Evolutionary conservation across 1,140 invertebrate species (phyloP).

Genomic region (Philotrypesis tridentata): DNA sequence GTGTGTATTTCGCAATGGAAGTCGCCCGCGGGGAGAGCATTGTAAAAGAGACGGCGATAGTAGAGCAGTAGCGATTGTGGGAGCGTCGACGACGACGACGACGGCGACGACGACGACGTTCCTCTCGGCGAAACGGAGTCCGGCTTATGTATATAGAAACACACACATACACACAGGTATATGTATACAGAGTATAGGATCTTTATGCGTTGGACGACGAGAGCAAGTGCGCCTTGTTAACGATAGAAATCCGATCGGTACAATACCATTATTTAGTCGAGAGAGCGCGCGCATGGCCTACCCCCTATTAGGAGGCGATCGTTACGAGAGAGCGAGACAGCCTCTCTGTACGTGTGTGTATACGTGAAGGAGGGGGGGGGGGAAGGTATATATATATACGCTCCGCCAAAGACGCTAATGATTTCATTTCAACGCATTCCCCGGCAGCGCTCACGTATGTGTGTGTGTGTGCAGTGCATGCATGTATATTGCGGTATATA

Average conservation of each 20-base stretch:
- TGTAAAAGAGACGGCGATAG: constrained; percentile 10
- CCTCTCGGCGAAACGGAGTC: too few species aligned
- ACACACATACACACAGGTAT: constrained; percentile 57
- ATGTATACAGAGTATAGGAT: constrained; percentile 42
- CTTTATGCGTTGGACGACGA: constrained; percentile 62
- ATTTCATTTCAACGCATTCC: constrained; percentile 67
- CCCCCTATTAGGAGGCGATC: constrained; percentile 61
- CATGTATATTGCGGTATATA: too few species aligned
- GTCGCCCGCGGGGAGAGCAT: not conserved
- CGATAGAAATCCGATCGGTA: constrained; percentile 70
- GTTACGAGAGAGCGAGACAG: constrained; percentile 31
- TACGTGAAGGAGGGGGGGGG: too few species aligned
- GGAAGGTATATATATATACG: not conserved
- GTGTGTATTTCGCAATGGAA: not conserved
- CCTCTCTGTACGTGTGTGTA: too few species aligned
- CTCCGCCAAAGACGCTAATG: constrained; percentile 60
- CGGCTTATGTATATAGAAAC: too few species aligned
- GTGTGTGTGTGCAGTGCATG: too few species aligned
- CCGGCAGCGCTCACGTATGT: not conserved
- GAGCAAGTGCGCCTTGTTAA: constrained; percentile 64
- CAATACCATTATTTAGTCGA: constrained; percentile 71
- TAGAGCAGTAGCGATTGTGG: constrained; percentile 61
- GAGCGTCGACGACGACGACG: constrained; percentile 67
- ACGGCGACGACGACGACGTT: too few species aligned
- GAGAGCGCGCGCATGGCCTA: not conserved